Percentiles rank a stretch among this genome's conserved stretches.
phyloP scores from a whole-genome alignment of 2,113 vertebrate genomes.

The Pithys albifrons region DNA sequence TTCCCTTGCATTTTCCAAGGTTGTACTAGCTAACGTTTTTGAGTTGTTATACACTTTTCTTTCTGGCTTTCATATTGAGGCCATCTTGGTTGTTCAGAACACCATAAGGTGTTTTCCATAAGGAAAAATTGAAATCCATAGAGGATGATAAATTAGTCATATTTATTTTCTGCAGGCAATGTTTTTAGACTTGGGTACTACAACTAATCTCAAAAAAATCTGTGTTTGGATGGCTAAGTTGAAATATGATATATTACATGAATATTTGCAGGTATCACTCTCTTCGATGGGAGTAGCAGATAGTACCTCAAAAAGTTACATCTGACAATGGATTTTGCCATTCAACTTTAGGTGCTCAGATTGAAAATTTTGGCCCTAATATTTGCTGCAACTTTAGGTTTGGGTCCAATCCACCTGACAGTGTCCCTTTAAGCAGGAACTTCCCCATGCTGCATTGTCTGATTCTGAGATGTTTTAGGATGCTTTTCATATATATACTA shows the following conservation, averaged over 20 bases:
- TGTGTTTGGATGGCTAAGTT: neutral
- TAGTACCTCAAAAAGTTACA: neutral
- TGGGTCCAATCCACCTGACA: neutral
- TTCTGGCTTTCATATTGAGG: neutral
- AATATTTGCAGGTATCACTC: neutral
- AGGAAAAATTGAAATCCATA: neutral
- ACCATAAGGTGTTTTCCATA: neutral
- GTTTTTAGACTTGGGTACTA: neutral
- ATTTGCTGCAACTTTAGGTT: neutral
- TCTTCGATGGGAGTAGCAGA: neutral
- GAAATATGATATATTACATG: neutral
- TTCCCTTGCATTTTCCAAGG: neutral
- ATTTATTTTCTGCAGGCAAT: neutral
- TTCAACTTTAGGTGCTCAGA: neutral
- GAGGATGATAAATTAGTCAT: neutral
- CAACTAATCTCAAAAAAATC: neutral
- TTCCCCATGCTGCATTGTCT: neutral
- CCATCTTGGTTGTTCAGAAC: neutral
- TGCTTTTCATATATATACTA: slow-evolving; percentile 35
- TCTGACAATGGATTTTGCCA: neutral
- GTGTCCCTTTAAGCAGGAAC: neutral
- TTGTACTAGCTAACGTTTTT: neutral
- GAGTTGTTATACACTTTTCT: neutral
- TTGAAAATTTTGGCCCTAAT: neutral
- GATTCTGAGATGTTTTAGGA: slow-evolving; percentile 26